phyloP scores from a whole-genome alignment of 1,140 invertebrate species.

The Calycopis cecrops region DNA sequence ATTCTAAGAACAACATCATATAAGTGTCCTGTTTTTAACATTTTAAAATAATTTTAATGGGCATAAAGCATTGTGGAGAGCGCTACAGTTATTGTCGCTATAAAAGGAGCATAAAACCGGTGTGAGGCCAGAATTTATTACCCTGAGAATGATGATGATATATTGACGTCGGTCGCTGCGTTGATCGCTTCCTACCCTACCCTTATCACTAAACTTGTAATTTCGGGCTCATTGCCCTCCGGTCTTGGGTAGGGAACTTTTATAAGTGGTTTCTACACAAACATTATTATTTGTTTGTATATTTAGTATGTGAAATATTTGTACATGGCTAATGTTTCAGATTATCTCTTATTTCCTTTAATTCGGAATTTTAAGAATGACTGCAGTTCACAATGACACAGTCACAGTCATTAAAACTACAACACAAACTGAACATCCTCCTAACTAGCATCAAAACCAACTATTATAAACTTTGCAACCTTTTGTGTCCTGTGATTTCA shows the following conservation, averaged over 20 bases:
- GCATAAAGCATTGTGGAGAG: conserved; percentile 6
- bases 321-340: not conserved
- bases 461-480: no score
- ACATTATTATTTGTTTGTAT: conserved; percentile 10
- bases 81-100: not conserved
- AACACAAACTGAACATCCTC: not conserved
- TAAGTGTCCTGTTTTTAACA: no score
- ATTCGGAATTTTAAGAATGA: no score
- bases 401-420: not conserved
- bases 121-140: conserved; percentile 59
- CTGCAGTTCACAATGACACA: no score
- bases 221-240: conserved; percentile 67
- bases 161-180: conserved; percentile 65
- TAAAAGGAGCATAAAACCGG: conserved; percentile 37
- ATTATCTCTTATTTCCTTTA: not conserved
- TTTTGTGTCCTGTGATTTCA: no score
- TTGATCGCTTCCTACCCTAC: conserved; percentile 69
- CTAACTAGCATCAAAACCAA: no score
- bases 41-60: conserved; percentile 5
- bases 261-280: conserved; percentile 15
- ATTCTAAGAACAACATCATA: no score
- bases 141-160: conserved; percentile 68
- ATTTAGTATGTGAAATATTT: not conserved
- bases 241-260: conserved; percentile 36
- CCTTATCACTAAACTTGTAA: conserved; percentile 62